Evolutionary conservation across 2,888 invertebrate species (phyloP), one percentile per base, ranked within the genome.

Genomic region (Bugulina stolonifera): DNA sequence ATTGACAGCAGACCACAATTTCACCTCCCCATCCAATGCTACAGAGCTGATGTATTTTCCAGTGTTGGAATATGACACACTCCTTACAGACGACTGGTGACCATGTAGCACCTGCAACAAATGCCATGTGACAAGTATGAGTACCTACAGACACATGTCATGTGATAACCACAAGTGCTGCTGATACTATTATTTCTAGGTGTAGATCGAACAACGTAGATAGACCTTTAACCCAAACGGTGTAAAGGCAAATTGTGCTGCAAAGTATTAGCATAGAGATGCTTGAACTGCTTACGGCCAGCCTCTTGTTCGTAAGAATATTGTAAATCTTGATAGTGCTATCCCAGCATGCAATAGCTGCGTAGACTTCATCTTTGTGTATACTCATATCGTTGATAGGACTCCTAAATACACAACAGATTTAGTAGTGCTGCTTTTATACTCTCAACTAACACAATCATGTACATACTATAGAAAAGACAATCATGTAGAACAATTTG

Each of bases 331-430:
- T 79, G 55, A 85, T 76, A 22, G 76, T 74, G 52, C 80, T 75
- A 73, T 84, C 83, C 85, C 85, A 85, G 73, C 79, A 77, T 57
- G 83, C 85, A n/a, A 81, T 81, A 1, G 80, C 82, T 1, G 85
- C 77, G 73, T 79, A 73, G 75, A 81, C 78, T 23, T 78, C 81
- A 72, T 81, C 80, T 2, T 83, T 83, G 69, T 85, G 83, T 75
- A 83, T 82, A 29, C 80, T 77, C 3, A 85, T 81, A 78, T 82
- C 81, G 74, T 85, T 84, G 32, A 85, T 79, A 27, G 83, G 83
- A 35, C 81, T 79, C 74, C 73, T 78, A 75, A 58, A 73, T 69
- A 43, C 43, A 43, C 18, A 43, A 43, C 43, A 43, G 5, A 43
- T 43, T 10, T 10, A 43, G 43, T 18, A 5, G 18, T 43, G 43